Evolutionary conservation across 1,140 invertebrate genomes (phyloP).

Genomic region (Glossosoma conforme): DNA sequence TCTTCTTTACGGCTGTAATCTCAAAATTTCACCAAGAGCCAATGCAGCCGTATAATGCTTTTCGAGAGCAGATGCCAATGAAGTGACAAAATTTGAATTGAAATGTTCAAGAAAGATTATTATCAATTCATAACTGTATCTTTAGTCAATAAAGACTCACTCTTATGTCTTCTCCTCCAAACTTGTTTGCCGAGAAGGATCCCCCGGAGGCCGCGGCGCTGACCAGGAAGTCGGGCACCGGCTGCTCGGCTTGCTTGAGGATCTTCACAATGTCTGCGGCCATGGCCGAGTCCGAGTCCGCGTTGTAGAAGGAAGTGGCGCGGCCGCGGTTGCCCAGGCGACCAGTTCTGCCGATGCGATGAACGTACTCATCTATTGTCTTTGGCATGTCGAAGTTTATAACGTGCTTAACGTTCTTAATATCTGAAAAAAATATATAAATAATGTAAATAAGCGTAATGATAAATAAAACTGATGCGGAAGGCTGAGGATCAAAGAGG

Average conservation of each 20-base stretch:
- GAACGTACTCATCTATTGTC: slow-evolving; percentile 88
- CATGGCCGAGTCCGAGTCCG: slow-evolving; percentile 56
- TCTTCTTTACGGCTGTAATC: too few relatives aligned
- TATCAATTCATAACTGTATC: too few relatives aligned
- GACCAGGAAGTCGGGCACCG: slow-evolving; percentile 59
- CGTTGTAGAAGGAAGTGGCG: slow-evolving; percentile 83
- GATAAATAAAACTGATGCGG: too few relatives aligned
- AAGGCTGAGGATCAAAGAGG: too few relatives aligned
- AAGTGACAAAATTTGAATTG: too few relatives aligned
- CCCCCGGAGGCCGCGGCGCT: slow-evolving; percentile 39
- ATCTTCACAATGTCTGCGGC: slow-evolving; percentile 66
- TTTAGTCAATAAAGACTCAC: slow-evolving; percentile 32
- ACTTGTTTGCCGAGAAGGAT: slow-evolving; percentile 40
- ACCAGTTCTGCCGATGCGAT: slow-evolving; percentile 92
- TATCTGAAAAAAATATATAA: too few relatives aligned
- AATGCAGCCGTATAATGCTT: too few relatives aligned
- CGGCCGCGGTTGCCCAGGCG: slow-evolving; percentile 87
- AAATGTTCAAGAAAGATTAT: too few relatives aligned
- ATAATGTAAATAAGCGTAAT: too few relatives aligned
- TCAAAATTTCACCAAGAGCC: too few relatives aligned
- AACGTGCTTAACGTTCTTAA: slow-evolving; percentile 78
- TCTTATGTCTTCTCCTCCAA: slow-evolving; percentile 47
- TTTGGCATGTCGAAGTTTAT: slow-evolving; percentile 91
- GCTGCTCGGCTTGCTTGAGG: slow-evolving; percentile 59
- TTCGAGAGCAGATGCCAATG: too few relatives aligned